A percentile compares a stretch with the other conserved stretches of the same genome.
phyloP scores from a whole-genome alignment of 2,113 vertebrate genomes.

The Vulpes vulpes region DNA sequence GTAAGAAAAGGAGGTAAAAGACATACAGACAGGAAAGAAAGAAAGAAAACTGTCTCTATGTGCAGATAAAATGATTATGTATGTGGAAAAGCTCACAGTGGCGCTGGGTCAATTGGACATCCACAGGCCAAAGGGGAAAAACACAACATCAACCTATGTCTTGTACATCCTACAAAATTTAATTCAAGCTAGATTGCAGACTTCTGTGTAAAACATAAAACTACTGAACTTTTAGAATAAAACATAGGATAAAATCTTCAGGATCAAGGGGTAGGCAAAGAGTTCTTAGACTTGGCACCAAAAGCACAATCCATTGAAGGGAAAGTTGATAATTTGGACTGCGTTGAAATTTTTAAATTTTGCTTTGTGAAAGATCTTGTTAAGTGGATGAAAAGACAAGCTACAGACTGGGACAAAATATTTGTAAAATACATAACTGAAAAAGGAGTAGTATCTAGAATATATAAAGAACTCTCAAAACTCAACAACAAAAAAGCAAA shows the following conservation, averaged over 20 bases:
- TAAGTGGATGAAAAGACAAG: conserved; percentile 3
- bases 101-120: not conserved
- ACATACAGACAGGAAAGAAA: not conserved
- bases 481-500: conserved; percentile 22
- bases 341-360: not conserved
- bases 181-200: not conserved
- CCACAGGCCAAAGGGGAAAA: not conserved
- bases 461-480: conserved; percentile 46
- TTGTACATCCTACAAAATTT: not conserved
- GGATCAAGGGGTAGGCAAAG: not conserved
- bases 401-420: not conserved
- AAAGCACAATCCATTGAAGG: not conserved
- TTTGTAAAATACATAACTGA: not conserved
- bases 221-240: not conserved
- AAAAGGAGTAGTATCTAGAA: conserved; percentile 22
- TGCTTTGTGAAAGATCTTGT: not conserved
- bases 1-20: conserved; percentile 8
- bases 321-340: not conserved
- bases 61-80: not conserved
- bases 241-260: not conserved
- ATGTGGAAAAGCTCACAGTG: not conserved
- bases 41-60: not conserved
- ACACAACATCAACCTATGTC: not conserved
- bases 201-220: conserved; percentile 7
- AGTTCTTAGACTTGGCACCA: not conserved